Base-by-base conservation (phyloP, 2,888 invertebrate species). In the Unio pictorum region DNA sequence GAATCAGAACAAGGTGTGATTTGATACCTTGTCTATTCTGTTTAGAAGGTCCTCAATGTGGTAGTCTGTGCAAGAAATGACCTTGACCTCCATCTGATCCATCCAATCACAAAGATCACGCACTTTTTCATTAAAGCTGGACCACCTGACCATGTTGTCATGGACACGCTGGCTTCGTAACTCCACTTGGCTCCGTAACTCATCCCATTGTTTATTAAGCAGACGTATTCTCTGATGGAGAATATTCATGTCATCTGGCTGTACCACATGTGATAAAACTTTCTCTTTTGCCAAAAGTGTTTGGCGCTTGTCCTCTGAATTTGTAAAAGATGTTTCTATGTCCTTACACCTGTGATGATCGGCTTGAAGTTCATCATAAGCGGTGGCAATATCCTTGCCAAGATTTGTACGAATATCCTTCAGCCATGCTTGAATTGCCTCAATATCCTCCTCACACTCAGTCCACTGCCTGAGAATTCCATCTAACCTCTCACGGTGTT, bases 171-270 rank as follows among this genome's bases (percentile, higher is more conserved):
- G 83, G 55, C 76, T 80, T 7, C 85, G 73, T 34, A 84, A 68
- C 11, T 71, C 68, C 11, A 86, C 81, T 76, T 89, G 89, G 61
- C 82, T 81, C 55, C 75, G 76, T 8, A 88, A 77, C 74, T 89
- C 89, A 60, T 85, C 83, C 89, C 89, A 89, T 74, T 88, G 89
- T 76, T 88, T 89, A 78, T 85, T 83, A 18, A 89, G 81, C 60
- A 89, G 83, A 17, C 81, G 73, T 30, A 88, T 85, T 34, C 89
- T 79, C 73, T 89, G 87, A 64, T 84, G 84, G 45, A 89, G 81
- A 26, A 89, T 77, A 67, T 83, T 82, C 62, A 88, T 75, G 76
- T 89, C 89, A 64, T 87, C 87, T n/a, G 86, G 76, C 63, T 84
- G 84, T 18, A 89, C 76, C 30, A 80, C 68, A 34, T 73, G 74